Base-by-base conservation (phyloP, 2,113 vertebrate genomes). In the Struthio camelus region DNA sequence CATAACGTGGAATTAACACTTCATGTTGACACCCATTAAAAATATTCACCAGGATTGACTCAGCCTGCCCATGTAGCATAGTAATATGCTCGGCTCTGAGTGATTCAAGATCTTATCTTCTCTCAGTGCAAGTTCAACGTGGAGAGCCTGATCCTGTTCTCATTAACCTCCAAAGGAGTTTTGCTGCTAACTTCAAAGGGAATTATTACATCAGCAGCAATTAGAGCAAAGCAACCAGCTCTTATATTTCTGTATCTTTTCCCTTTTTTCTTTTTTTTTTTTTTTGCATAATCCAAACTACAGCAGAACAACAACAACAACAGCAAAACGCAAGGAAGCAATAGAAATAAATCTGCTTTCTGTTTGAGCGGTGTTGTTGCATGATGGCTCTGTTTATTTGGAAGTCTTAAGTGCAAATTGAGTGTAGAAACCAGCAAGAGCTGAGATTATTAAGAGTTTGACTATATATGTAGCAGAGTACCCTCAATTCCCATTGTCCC, bases 121-220 rank as follows among this genome's bases (percentile, higher is more conserved):
- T 93, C 72, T 78, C 85, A 66, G 71, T 14, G 5, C 84, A 85
- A 89, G 88, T 93, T 96, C 80, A 85, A 40, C 51, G 61, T n/a
- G 85, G 76, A 94, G 84, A 88, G 76, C 86, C 94, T 80, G 84
- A 86, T 96, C 87, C 94, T 95, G 66, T 94, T 94, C 91, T 94
- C 81, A 95, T 96, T 95, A 95, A 90, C 79, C 82, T 96, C 90
- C 91, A 93, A 67, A 97, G 91, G 79, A 89, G 93, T 89, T 93
- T 69, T 88, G 50, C 81, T 85, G 23, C 72, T 80, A 50, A 86
- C 89, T 95, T 97, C 94, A 95, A 97, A 96, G 82, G 66, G 71
- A 96, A 91, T 94, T 89, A 91, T 94, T 89, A 80, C 46, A 75
- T 78, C 91, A 96, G 85, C 81, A 67, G 81, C 50, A 24, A 94